Percentiles rank a stretch among this genome's conserved stretches.
Conservation (phyloP, 2,113 vertebrate species). For the Xenopus borealis region DNA sequence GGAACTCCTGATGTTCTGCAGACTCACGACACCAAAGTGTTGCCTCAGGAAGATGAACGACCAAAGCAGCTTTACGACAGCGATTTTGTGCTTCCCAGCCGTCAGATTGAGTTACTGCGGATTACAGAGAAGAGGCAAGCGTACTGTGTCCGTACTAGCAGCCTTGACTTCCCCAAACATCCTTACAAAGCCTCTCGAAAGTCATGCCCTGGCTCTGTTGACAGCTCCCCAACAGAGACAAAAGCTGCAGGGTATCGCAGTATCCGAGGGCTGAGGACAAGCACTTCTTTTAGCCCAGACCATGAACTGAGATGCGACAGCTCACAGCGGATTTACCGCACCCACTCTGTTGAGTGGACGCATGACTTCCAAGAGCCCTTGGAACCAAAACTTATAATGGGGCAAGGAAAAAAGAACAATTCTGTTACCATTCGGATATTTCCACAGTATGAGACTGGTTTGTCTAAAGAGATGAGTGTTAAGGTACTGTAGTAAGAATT, state of each 20-base stretch:
- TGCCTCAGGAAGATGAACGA: conserved; percentile 43
- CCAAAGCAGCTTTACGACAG: conserved; percentile 75
- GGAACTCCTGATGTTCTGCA: conserved; percentile 79
- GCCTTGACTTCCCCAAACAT: conserved; percentile 79
- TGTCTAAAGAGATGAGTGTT: conserved; percentile 83
- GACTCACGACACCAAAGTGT: conserved; percentile 61
- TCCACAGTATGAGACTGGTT: conserved; percentile 81
- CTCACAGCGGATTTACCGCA: conserved; percentile 52
- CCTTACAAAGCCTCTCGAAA: conserved; percentile 59
- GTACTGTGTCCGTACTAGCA: conserved; percentile 84
- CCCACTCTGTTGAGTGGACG: conserved; percentile 73
- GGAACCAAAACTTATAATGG: conserved; percentile 36
- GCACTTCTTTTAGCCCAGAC: conserved; percentile 17
- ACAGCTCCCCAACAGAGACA: conserved; percentile 66
- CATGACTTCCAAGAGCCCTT: conserved; percentile 64
- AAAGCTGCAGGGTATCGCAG: conserved; percentile 43
- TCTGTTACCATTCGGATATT: conserved; percentile 74
- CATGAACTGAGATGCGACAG: neutral
- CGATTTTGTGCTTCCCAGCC: conserved; percentile 85
- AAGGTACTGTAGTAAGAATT: conserved; percentile 66
- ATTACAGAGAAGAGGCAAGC: conserved; percentile 87
- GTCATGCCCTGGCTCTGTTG: conserved; percentile 72
- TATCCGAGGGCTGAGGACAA: conserved; percentile 48
- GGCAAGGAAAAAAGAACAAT: conserved; percentile 58
- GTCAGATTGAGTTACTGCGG: conserved; percentile 83